Percentiles rank a stretch among this genome's conserved stretches.
Conservation (phyloP, 2,113 vertebrate species). For the Dipodomys stephensi region DNA sequence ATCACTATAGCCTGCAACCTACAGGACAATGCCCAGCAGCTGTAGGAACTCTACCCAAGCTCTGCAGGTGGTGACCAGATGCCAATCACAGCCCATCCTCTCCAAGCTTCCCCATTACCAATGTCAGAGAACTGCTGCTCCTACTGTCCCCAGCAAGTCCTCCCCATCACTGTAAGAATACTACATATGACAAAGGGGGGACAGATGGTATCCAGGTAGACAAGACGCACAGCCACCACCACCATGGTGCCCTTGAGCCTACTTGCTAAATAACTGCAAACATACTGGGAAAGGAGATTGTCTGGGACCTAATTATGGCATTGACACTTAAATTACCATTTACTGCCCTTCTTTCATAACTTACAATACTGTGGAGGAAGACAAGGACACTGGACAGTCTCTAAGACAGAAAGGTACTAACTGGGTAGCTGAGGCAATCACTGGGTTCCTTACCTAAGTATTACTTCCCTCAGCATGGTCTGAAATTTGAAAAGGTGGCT, state of each 20-base stretch:
- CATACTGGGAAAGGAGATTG: background rate
- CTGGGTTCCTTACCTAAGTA: too few species aligned
- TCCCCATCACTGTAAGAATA: background rate
- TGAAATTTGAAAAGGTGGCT: conserved; percentile 16
- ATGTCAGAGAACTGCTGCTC: background rate
- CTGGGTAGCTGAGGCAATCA: background rate
- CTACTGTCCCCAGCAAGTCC: background rate
- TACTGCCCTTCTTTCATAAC: background rate
- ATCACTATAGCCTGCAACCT: background rate
- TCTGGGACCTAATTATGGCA: background rate
- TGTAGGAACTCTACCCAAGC: background rate
- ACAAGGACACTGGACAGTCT: background rate
- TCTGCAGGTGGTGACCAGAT: background rate
- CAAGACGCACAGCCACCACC: background rate
- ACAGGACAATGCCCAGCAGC: background rate
- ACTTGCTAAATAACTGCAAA: background rate
- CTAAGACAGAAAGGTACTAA: background rate
- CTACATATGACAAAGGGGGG: background rate
- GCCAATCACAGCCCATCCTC: background rate
- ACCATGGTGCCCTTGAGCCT: background rate
- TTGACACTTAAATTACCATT: background rate
- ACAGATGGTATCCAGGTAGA: background rate
- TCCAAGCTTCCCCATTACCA: background rate
- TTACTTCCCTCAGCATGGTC: background rate
- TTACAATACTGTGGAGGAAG: background rate